Evolutionary conservation across 2,888 invertebrate genomes (phyloP), one percentile per base, ranked within the genome.

Genomic region (Meliscaeva auricollis): DNA sequence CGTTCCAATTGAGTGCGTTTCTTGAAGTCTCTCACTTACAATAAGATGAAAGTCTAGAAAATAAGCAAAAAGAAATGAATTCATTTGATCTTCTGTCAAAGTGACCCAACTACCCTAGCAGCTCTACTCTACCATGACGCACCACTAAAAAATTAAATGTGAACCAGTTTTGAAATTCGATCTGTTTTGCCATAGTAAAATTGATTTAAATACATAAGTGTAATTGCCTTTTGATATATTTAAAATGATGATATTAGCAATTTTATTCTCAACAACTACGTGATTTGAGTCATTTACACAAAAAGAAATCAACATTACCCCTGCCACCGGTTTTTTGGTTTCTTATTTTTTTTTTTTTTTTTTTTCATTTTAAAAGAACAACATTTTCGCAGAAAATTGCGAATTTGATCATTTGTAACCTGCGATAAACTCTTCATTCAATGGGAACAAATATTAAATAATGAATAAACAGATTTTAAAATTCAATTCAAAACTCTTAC

Each of bases 361-460:
- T 20, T 44, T 8, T 52, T 32, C 30, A n/a, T n/a, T 9, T n/a
- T 26, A 0, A 6, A 30, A 15, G 15, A 54, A 35, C n/a, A 50
- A 15, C 2, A 58, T 22, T 48, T 77, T 77, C 20, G 13, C 15
- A 70, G 46, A 32, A 79, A 79, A 73, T 66, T 73, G 73, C 17
- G 15, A 79, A 68, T 73, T 73, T 60, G 73, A 66, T 46, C 38
- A 52, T 79, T 73, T 58, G 41, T 17, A 44, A 62, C 46, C 38
- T 46, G 30, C 4, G 30, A 30, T 38, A 50, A 66, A 66, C 30
- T 82, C 54, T 46, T 13, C 35, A 77, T 73, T 77, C 68, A 73
- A 44, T 41, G 60, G 41, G 46, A 73, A 48, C 68, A 50, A 66
- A 15, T 20, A 32, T 20, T 66, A 52, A 50, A 32, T 50, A 30